Conservation (phyloP, 2,888 invertebrate species). For the Tipula vernalis region DNA sequence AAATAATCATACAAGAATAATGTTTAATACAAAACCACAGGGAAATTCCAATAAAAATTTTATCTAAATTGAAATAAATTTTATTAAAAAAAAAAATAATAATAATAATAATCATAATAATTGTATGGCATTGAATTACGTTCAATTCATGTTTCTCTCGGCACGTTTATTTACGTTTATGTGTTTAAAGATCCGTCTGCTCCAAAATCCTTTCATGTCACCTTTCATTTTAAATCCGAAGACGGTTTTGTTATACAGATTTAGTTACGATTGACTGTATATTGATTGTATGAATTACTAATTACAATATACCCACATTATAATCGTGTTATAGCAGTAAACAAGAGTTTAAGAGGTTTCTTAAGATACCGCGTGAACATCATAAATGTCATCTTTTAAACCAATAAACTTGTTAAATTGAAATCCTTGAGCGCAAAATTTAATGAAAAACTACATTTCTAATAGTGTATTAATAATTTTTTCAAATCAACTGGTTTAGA, state of each 20-base stretch:
- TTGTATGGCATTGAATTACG: neutral
- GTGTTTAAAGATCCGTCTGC: neutral
- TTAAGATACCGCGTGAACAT: neutral
- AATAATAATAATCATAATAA: neutral
- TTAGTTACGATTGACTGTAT: neutral
- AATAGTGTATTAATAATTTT: neutral
- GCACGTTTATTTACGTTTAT: neutral
- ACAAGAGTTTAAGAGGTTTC: neutral
- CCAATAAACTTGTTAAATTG: neutral
- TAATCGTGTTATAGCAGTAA: neutral
- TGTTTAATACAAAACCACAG: neutral
- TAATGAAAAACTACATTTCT: neutral
- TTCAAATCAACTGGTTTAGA: neutral
- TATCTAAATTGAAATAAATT: slow-evolving; percentile 4
- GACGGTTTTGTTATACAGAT: neutral
- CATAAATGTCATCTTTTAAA: neutral
- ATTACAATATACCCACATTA: neutral
- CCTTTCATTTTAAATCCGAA: neutral
- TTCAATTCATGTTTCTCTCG: neutral
- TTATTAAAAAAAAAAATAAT: neutral
- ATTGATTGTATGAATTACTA: neutral
- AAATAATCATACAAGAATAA: neutral
- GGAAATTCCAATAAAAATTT: neutral
- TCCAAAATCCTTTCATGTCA: neutral
- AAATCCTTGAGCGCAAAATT: neutral